A percentile compares a stretch with the other conserved stretches of the same genome.
These are phyloP conservation scores for Parascotia fuliginaria DNA, from an alignment of 2,888 invertebrate genomes.

Conservation along the genomic window DNA sequence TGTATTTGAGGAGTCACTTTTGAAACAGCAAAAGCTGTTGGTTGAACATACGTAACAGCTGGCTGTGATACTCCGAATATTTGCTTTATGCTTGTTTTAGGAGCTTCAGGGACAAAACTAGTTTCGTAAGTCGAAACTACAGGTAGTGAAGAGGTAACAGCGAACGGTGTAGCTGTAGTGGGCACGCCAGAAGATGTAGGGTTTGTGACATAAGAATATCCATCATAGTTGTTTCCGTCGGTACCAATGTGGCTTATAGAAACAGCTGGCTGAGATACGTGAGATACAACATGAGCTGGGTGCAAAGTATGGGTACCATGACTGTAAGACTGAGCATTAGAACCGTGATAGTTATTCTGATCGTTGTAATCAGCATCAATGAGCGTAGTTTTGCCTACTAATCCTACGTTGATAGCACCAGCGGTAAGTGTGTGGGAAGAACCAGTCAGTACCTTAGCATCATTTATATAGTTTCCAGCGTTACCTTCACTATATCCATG, in stretches of 20 bases:
- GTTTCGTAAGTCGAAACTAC: slow-evolving; percentile 66
- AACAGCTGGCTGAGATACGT: slow-evolving; percentile 68
- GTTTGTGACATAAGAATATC: slow-evolving; percentile 69
- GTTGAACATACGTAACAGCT: slow-evolving; percentile 74
- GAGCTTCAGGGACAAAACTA: slow-evolving; percentile 68
- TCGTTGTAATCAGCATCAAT: slow-evolving; percentile 67
- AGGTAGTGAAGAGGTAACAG: slow-evolving; percentile 70
- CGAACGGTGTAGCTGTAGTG: slow-evolving; percentile 74
- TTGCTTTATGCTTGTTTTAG: slow-evolving; percentile 74
- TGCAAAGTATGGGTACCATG: slow-evolving; percentile 52
- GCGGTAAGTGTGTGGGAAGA: slow-evolving; percentile 75
- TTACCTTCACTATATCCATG: slow-evolving; percentile 64
- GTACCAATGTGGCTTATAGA: slow-evolving; percentile 74
- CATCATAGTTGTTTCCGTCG: slow-evolving; percentile 65
- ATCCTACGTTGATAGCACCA: slow-evolving; percentile 78
- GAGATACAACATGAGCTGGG: slow-evolving; percentile 59
- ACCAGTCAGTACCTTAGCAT: slow-evolving; percentile 66
- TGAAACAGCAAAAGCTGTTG: slow-evolving; percentile 62
- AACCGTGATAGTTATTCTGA: slow-evolving; percentile 55
- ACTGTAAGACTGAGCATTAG: slow-evolving; percentile 39
- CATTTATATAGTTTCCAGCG: slow-evolving; percentile 65
- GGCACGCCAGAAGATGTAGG: slow-evolving; percentile 77
- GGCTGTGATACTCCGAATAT: slow-evolving; percentile 77
- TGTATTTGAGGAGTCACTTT: slow-evolving; percentile 62
- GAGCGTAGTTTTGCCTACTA: slow-evolving; percentile 80